These are phyloP conservation scores for Stomorhina lunata DNA, from an alignment of 2,888 invertebrate genomes.

Conservation along the genomic window DNA sequence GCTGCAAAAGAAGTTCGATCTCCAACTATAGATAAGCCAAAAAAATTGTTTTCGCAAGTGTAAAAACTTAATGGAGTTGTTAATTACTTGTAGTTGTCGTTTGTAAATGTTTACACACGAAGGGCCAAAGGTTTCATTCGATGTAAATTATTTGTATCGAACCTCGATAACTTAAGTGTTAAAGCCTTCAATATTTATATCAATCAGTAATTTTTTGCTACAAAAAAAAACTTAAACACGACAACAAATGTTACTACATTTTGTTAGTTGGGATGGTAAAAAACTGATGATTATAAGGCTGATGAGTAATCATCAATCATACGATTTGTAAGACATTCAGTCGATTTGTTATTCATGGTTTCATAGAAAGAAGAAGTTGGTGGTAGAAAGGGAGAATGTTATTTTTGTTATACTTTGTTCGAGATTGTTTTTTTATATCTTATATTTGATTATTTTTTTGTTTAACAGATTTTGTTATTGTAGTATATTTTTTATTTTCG, in stretches of 20 bases:
- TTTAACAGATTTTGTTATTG: neutral
- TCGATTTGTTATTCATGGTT: neutral
- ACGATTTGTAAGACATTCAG: constrained; percentile 44
- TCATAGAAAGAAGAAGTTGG: neutral
- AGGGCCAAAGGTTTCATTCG: neutral
- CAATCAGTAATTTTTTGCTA: constrained; percentile 5
- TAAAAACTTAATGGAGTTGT: neutral
- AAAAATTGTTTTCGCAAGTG: neutral
- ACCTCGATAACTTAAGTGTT: neutral
- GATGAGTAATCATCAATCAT: constrained; percentile 61
- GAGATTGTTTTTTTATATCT: neutral
- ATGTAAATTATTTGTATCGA: neutral
- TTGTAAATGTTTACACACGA: neutral
- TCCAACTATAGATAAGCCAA: neutral
- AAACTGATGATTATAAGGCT: neutral
- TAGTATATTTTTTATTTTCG: neutral
- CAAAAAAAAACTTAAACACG: neutral
- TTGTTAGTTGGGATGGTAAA: neutral
- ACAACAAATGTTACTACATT: constrained; percentile 15
- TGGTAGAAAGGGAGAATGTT: neutral
- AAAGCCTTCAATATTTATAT: constrained; percentile 30
- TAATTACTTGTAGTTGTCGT: neutral
- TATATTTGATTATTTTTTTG: neutral
- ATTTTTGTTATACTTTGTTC: neutral
- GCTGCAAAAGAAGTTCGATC: constrained; percentile 2